phyloP scores from a whole-genome alignment of 2,888 invertebrate genomes.

The Brachynemurus nebulosus region DNA sequence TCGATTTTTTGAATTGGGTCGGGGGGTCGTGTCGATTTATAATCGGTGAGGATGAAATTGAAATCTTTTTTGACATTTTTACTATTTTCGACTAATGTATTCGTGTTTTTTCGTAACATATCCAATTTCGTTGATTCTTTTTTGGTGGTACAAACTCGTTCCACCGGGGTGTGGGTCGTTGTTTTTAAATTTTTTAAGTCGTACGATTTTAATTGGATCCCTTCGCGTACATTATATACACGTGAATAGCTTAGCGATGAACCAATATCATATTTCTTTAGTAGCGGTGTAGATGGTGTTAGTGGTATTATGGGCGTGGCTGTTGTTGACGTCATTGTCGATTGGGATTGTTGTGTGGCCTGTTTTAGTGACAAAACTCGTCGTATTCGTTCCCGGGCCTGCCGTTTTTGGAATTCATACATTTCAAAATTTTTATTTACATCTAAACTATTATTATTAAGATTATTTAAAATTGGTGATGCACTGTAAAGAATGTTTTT shows the following conservation, averaged over 20 bases:
- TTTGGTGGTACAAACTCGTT: neutral
- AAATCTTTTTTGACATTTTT: constrained; percentile 3
- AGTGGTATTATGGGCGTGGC: neutral
- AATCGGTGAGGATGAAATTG: constrained; percentile 7
- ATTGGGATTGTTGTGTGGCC: neutral
- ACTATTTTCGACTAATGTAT: neutral
- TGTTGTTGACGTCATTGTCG: too few relatives aligned
- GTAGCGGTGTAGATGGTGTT: neutral
- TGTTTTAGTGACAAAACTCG: constrained; percentile 1
- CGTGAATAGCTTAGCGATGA: constrained; percentile 3
- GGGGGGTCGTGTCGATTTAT: neutral
- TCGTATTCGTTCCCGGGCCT: constrained; percentile 3
- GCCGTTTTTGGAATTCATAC: constrained; percentile 1
- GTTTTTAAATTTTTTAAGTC: constrained; percentile 7
- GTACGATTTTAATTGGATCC: constrained; percentile 8
- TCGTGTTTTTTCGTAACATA: constrained; percentile 3
- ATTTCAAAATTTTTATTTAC: too few relatives aligned
- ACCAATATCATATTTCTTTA: constrained; percentile 4
- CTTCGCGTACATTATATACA: constrained; percentile 7
- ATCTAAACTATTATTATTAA: neutral
- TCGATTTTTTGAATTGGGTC: neutral
- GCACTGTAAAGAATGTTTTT: too few relatives aligned
- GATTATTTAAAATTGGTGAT: too few relatives aligned
- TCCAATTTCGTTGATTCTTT: neutral
- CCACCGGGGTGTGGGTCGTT: neutral